phyloP scores from a whole-genome alignment of 1,140 invertebrate genomes.

The Eufriesea mexicana region DNA sequence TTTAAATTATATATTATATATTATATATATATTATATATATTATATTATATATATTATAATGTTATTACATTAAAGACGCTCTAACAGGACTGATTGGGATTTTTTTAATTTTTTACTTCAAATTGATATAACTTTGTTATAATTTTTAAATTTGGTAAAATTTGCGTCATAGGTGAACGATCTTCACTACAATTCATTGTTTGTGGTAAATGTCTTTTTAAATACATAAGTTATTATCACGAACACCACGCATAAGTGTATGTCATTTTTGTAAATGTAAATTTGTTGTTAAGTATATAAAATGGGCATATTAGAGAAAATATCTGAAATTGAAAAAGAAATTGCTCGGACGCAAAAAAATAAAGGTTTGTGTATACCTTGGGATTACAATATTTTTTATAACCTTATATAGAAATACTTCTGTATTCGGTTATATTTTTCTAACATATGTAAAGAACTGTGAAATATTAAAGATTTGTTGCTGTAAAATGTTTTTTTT shows the following conservation, averaged over 20 bases:
- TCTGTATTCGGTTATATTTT: not conserved
- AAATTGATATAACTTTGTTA: no score
- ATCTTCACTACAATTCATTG: not conserved
- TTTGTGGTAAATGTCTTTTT: slow-evolving; percentile 19
- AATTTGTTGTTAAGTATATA: slow-evolving; percentile 22
- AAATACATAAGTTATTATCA: slow-evolving; percentile 1
- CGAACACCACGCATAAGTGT: not conserved
- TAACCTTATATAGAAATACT: slow-evolving; percentile 12
- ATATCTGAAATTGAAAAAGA: slow-evolving; percentile 99
- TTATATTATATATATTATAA: no score
- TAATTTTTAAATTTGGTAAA: no score
- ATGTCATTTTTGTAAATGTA: slow-evolving; percentile 44
- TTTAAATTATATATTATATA: no score
- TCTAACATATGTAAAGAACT: slow-evolving; percentile 9
- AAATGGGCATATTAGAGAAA: slow-evolving; percentile 98
- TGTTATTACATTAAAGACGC: no score
- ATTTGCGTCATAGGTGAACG: no score
- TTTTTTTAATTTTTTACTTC: no score
- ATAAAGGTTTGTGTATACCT: slow-evolving; percentile 91
- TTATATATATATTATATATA: no score
- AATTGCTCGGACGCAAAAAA: slow-evolving; percentile 99
- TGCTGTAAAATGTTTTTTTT: not conserved
- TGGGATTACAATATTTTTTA: slow-evolving; percentile 35
- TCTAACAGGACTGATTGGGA: no score
- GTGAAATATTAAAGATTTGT: not conserved